Evolutionary conservation across 1,140 invertebrate species (phyloP), one percentile per base, ranked within the genome.

Genomic region (Trichonephila inaurata): DNA sequence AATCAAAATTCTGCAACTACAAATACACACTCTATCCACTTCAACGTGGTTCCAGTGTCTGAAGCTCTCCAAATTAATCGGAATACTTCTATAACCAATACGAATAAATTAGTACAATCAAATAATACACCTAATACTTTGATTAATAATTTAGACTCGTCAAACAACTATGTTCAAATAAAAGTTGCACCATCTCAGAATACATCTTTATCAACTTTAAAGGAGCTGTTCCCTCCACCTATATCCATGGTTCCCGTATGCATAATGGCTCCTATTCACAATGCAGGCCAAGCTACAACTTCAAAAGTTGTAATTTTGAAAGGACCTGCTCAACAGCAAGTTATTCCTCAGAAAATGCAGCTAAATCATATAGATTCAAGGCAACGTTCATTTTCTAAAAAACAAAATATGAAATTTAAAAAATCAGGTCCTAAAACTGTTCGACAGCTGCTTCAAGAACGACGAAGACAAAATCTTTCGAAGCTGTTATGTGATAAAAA

Each of bases 231-330:
- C 12, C 89, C 90, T 10, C 19, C 61, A 24, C 81, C 77, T n/a
- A 44, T 85, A 28, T 85, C 90, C 8, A 85, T 92, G 61, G 28
- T 92, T 64, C 88, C 88, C 2, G 66, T 89, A 33, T 61, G 81
- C 81, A 28, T 72, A 21, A 24, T 69, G 12, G 83, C 28, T 6
- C 62, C 40, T 60, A n/a, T 44, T 16, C 82, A 72, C 19, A 58
- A 24, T 69, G 14, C 18, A 40, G 87, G 21, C 12, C 33, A 60
- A 61, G 62, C 62, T 24, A 60, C 3, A 28, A 4, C 58, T n/a
- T 85, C 90, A 14, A 91, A 91, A 62, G 72, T 91, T 21, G n/a
- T 91, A n/a, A 62, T 91, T 62, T 62, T 91, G 28, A 88, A 88
- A 40, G 60, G 60, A 19, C 21, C 33, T 21, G 28, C 61, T 1